Conservation (phyloP, 2,113 vertebrate genomes). For the Xenopus borealis region DNA sequence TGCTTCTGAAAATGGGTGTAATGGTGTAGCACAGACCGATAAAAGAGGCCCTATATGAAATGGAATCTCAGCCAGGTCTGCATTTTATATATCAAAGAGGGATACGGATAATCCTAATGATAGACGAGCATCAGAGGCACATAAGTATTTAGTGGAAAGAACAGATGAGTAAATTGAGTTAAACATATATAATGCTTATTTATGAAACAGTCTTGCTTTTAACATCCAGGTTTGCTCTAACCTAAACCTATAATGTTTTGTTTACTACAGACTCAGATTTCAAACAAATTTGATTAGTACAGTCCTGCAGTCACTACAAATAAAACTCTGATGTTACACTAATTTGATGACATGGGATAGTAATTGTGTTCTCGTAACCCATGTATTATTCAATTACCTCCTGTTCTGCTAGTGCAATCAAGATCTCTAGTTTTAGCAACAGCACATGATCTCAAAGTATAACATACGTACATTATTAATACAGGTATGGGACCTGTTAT, state of each 20-base stretch:
- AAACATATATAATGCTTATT: background rate
- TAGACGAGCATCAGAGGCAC: no score
- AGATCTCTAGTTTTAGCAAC: no score
- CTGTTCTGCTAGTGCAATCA: no score
- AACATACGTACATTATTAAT: no score
- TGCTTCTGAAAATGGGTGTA: no score
- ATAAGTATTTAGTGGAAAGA: background rate
- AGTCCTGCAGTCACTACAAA: constrained; percentile 4
- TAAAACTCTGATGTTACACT: constrained; percentile 6
- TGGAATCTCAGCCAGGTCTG: no score
- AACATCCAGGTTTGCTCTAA: background rate
- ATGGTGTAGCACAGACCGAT: no score
- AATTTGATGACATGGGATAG: constrained; percentile 14
- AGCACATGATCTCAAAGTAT: no score
- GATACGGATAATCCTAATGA: no score
- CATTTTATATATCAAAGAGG: no score
- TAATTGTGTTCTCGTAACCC: constrained; percentile 25
- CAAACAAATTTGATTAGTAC: constrained; percentile 4
- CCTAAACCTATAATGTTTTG: background rate
- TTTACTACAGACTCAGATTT: background rate
- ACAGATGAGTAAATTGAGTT: background rate
- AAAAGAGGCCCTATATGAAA: no score
- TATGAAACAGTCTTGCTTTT: background rate
- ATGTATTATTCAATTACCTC: constrained; percentile 17
- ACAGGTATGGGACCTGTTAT: no score